phyloP scores from a whole-genome alignment of 1,140 invertebrate genomes.

The Polyergus mexicanus region DNA sequence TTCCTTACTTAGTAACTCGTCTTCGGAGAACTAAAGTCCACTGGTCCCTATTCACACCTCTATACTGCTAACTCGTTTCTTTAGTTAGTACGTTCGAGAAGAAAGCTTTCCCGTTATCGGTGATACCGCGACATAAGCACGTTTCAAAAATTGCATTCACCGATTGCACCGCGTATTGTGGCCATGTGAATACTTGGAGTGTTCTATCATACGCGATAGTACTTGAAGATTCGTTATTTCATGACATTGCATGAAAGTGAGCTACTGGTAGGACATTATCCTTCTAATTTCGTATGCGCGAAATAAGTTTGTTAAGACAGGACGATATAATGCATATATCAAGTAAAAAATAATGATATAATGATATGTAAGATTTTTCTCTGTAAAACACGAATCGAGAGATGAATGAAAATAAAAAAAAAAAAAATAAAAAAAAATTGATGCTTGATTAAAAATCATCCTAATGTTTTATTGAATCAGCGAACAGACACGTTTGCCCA shows the following conservation, averaged over 20 bases:
- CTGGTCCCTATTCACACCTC: slow-evolving; percentile 16
- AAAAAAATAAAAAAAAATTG: no score
- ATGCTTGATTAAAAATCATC: no score
- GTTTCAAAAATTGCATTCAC: slow-evolving; percentile 21
- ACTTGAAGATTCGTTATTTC: slow-evolving; percentile 65
- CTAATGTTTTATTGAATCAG: no score
- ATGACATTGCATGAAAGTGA: slow-evolving; percentile 57
- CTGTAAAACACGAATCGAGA: no score
- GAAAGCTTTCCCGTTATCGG: slow-evolving; percentile 45
- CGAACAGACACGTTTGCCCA: no score
- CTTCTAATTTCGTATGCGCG: not conserved
- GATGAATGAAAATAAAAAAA: no score
- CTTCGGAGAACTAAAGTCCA: slow-evolving; percentile 32
- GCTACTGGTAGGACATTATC: not conserved
- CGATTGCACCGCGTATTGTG: slow-evolving; percentile 31
- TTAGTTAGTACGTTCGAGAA: slow-evolving; percentile 42
- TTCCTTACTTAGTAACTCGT: not conserved
- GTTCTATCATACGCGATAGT: slow-evolving; percentile 40
- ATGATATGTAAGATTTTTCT: no score
- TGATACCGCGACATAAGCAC: slow-evolving; percentile 22
- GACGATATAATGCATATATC: not conserved
- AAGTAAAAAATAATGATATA: not conserved
- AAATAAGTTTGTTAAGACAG: slow-evolving; percentile 4
- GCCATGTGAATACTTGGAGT: slow-evolving; percentile 52
- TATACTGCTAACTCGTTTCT: slow-evolving; percentile 43